A percentile compares a stretch with the other conserved stretches of the same genome.
These are phyloP conservation scores for Bombus polaris DNA, from an alignment of 1,140 invertebrate genomes.

Conservation along the genomic window DNA sequence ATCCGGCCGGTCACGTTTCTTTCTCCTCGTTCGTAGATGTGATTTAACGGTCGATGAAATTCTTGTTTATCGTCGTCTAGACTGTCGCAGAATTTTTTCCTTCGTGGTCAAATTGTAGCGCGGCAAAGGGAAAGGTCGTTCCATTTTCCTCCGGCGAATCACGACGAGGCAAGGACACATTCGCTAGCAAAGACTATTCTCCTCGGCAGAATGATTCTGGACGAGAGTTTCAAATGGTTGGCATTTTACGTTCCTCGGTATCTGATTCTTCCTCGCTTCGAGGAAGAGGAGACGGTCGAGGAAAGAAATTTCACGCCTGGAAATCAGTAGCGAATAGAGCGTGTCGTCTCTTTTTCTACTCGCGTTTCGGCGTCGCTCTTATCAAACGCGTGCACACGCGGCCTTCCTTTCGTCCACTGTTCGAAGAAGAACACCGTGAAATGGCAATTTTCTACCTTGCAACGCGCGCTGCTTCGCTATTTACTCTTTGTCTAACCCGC, in stretches of 20 bases:
- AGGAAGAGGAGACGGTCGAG: no score
- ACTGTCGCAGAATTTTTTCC: neutral
- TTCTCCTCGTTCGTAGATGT: neutral
- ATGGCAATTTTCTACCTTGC: slow-evolving; percentile 7
- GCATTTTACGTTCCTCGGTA: slow-evolving; percentile 17
- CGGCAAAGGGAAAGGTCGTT: neutral
- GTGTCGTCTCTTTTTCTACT: neutral
- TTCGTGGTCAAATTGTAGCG: slow-evolving; percentile 12
- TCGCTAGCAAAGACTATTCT: neutral
- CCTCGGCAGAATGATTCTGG: slow-evolving; percentile 16
- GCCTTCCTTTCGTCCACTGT: no score
- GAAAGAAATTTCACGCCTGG: slow-evolving; percentile 25
- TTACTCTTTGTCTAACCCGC: neutral
- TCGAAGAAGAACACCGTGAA: neutral
- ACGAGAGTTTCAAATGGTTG: slow-evolving; percentile 14
- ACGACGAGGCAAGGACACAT: neutral
- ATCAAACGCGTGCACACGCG: neutral
- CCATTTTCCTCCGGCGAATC: slow-evolving; percentile 25
- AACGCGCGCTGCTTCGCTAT: neutral
- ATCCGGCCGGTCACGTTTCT: neutral
- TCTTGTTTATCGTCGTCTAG: slow-evolving; percentile 30
- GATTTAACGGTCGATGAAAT: slow-evolving; percentile 53
- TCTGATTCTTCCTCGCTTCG: neutral
- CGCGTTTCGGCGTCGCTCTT: neutral
- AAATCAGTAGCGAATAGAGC: slow-evolving; percentile 13